A percentile compares a stretch with the other conserved stretches of the same genome.
phyloP scores from a whole-genome alignment of 2,113 vertebrate genomes.

The Campylorhamphus procurvoides region DNA sequence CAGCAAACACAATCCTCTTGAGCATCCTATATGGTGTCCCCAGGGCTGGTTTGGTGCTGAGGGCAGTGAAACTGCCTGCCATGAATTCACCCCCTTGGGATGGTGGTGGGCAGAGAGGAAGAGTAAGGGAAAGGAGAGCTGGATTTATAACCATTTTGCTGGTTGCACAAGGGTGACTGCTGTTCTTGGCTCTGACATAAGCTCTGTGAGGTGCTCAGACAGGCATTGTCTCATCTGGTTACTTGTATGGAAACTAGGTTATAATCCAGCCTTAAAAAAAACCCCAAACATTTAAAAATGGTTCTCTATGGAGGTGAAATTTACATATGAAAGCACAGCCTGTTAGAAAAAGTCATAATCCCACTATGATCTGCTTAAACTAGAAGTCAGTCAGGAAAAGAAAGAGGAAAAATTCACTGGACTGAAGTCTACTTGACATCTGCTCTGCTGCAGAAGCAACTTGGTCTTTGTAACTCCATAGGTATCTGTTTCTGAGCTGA shows the following conservation, averaged over 20 bases:
- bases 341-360: neutral
- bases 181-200: neutral
- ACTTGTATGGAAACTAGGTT: neutral
- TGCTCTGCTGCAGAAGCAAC: neutral
- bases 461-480: neutral
- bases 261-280: neutral
- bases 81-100: neutral
- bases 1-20: neutral
- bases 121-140: neutral
- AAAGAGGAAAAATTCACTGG: neutral
- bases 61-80: neutral
- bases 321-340: neutral
- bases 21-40: neutral
- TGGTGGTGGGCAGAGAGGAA: neutral
- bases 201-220: neutral
- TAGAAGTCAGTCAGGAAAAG: neutral
- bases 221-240: neutral
- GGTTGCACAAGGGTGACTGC: neutral
- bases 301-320: neutral
- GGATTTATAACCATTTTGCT: accelerated
- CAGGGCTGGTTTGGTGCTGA: neutral
- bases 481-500: neutral
- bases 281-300: neutral
- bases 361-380: neutral
- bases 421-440: neutral